Evolutionary conservation across 2,888 invertebrate species (phyloP).

Genomic region (Trypoxylon attenuatum): DNA sequence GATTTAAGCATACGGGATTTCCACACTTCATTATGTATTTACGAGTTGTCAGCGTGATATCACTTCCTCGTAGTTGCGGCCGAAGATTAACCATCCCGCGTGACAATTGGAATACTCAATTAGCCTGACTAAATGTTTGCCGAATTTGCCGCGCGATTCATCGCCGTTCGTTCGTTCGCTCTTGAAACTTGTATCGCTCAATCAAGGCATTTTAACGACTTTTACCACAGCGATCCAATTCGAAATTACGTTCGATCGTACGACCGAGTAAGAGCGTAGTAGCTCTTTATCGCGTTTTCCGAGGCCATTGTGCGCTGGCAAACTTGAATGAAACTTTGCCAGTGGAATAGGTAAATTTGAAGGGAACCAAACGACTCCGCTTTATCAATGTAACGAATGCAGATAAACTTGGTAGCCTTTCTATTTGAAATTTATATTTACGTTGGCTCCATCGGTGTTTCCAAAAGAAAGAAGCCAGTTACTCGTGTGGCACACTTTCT

Average conservation of each 20-base stretch:
- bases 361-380: background rate
- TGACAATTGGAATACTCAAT: conserved; percentile 52
- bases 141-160: conserved; percentile 12
- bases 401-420: conserved; percentile 4
- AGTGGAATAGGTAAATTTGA: background rate
- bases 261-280: background rate
- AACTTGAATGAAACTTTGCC: background rate
- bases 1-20: conserved; percentile 37
- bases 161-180: background rate
- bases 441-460: conserved; percentile 12
- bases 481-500: conserved; percentile 20
- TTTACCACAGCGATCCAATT: background rate
- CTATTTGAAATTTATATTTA: conserved; percentile 31
- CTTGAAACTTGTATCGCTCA: conserved; percentile 8
- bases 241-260: background rate
- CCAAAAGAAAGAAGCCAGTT: conserved; percentile 8
- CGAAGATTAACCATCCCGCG: conserved; percentile 29
- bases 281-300: background rate
- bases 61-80: conserved; percentile 55
- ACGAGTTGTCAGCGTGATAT: conserved; percentile 63
- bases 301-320: too few relatives aligned
- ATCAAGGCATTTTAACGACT: background rate
- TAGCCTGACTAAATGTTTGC: conserved; percentile 26
- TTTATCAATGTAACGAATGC: conserved; percentile 17
- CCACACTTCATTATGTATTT: conserved; percentile 66